Conservation (phyloP, 2,888 invertebrate species). For the Beris morrisii region DNA sequence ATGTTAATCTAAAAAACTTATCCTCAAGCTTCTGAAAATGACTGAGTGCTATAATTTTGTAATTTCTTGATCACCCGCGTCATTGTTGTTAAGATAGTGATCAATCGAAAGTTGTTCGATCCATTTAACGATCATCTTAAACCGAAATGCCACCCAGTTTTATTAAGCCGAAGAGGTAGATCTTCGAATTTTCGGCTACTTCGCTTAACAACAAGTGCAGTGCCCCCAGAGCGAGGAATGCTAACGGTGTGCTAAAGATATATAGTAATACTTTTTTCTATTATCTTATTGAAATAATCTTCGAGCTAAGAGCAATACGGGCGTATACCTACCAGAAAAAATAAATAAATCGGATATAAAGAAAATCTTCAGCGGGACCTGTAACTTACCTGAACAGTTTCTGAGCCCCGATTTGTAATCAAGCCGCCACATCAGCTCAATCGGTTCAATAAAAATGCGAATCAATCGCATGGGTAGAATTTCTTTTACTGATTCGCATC, state of each 20-base stretch:
- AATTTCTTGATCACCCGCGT: too few species aligned
- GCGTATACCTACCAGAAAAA: neutral
- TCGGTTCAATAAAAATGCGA: neutral
- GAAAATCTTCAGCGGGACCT: neutral
- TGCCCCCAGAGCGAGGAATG: constrained; percentile 21
- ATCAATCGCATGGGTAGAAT: constrained; percentile 15
- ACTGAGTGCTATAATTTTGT: too few species aligned
- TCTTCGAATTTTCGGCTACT: too few species aligned
- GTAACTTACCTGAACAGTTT: constrained; percentile 15
- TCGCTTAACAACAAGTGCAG: neutral
- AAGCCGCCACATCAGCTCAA: too few species aligned
- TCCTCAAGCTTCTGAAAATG: too few species aligned
- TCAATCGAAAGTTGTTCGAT: too few species aligned
- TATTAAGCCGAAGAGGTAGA: too few species aligned
- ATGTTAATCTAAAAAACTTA: too few species aligned
- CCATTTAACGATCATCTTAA: too few species aligned
- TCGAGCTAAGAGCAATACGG: neutral
- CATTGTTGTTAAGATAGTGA: too few species aligned
- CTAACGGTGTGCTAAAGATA: constrained; percentile 28
- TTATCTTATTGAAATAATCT: constrained; percentile 24
- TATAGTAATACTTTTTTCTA: constrained; percentile 20
- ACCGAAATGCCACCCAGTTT: too few species aligned
- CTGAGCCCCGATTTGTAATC: neutral
- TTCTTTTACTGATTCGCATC: neutral
- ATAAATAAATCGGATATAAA: neutral